A percentile compares a stretch with the other conserved stretches of the same genome.
These are phyloP conservation scores for Sclerurus mexicanus DNA, from an alignment of 2,113 vertebrate genomes.

Conservation along the genomic window DNA sequence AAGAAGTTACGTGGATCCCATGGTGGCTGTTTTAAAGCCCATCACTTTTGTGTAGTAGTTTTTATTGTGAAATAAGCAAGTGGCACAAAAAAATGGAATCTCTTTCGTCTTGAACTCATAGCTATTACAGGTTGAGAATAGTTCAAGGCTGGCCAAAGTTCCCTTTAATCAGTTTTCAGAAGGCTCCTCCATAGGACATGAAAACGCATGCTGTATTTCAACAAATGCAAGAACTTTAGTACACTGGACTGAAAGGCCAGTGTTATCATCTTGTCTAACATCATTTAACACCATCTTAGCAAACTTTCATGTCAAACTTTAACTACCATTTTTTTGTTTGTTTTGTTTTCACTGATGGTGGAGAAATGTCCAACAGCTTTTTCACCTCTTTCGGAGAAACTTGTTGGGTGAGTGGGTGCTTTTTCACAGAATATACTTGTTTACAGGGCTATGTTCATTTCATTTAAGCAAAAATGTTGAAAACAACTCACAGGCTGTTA, in stretches of 20 bases:
- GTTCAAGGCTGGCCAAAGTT: conserved; percentile 21
- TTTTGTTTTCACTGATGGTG: not conserved
- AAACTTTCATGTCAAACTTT: not conserved
- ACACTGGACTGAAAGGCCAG: not conserved
- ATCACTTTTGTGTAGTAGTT: not conserved
- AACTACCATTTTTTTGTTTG: not conserved
- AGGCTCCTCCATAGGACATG: not conserved
- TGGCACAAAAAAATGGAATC: not conserved
- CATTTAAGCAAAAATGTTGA: not conserved
- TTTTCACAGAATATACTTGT: not conserved
- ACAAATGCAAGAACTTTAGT: not conserved
- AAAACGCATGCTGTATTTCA: not conserved
- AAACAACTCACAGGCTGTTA: not conserved
- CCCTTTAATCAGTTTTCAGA: not conserved
- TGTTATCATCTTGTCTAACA: not conserved
- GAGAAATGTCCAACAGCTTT: not conserved
- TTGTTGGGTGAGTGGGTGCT: not conserved
- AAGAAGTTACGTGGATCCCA: not conserved
- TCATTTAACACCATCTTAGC: not conserved
- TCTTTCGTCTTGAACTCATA: not conserved
- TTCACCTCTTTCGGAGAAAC: not conserved
- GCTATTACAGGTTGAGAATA: not conserved
- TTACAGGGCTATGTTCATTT: not conserved
- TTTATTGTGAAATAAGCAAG: not conserved
- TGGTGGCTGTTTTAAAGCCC: not conserved